A percentile compares a stretch with the other conserved stretches of the same genome.
These are phyloP conservation scores for Cephalotes varians DNA, from an alignment of 2,888 invertebrate species.

Conservation along the genomic window DNA sequence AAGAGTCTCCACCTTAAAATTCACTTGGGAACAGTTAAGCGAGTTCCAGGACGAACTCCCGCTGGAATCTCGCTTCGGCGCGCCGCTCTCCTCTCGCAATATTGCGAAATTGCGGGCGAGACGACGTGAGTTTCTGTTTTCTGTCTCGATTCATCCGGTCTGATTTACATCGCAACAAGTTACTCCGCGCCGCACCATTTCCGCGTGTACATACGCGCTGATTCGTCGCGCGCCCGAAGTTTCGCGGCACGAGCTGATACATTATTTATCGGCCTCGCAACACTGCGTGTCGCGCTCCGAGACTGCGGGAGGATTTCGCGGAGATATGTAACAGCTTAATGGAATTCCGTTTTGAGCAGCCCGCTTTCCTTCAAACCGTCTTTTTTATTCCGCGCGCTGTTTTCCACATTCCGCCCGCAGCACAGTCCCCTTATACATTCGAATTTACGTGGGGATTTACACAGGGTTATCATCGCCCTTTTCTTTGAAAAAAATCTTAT, in stretches of 20 bases:
- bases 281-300: constrained; percentile 51
- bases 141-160: constrained; percentile 67
- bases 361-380: constrained; percentile 4
- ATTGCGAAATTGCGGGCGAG: constrained; percentile 42
- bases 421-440: not conserved
- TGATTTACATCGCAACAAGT: constrained; percentile 73
- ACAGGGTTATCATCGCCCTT: not conserved
- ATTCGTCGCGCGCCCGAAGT: constrained; percentile 67
- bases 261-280: constrained; percentile 72
- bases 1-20: constrained; percentile 1
- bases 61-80: not conserved
- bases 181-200: constrained; percentile 62
- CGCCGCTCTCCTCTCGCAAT: constrained; percentile 13
- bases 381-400: not conserved
- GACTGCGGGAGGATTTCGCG: constrained; percentile 57
- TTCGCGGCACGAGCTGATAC: constrained; percentile 69
- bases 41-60: constrained; percentile 1
- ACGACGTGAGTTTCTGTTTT: constrained; percentile 66
- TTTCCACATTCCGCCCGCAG: not conserved
- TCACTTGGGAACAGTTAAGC: constrained; percentile 5
- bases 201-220: constrained; percentile 63
- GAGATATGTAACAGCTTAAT: constrained; percentile 26
- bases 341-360: constrained; percentile 29
- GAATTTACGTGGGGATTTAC: constrained; percentile 11
- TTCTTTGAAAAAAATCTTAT: not conserved